These are phyloP conservation scores for Sitta europaea DNA, from an alignment of 2,113 vertebrate species.

Conservation along the genomic window DNA sequence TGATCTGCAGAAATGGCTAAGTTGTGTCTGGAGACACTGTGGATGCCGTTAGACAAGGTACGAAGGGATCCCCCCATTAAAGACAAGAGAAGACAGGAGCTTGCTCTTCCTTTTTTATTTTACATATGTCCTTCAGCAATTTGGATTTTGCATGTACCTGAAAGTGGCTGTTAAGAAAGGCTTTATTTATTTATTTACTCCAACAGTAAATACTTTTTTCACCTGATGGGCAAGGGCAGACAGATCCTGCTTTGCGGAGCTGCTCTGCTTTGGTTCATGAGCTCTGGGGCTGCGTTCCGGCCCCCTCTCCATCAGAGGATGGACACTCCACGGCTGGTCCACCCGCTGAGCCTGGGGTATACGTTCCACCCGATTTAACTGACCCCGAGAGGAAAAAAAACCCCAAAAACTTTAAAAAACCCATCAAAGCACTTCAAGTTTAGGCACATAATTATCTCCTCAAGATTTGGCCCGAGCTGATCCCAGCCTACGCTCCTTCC, in stretches of 20 bases:
- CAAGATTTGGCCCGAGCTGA: background rate
- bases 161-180: background rate
- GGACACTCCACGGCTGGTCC: background rate
- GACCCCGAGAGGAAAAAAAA: background rate
- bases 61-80: background rate
- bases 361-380: background rate
- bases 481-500: background rate
- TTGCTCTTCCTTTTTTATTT: background rate
- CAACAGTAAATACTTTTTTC: background rate
- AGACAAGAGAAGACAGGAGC: background rate
- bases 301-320: too few species aligned
- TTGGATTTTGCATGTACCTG: background rate
- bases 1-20: background rate
- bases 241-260: background rate
- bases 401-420: background rate
- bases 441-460: background rate
- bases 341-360: background rate
- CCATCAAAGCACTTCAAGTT: background rate
- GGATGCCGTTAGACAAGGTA: too few species aligned
- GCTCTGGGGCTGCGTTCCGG: background rate
- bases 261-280: background rate
- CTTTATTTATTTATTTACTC: background rate
- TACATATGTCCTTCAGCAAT: background rate
- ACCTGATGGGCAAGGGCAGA: background rate
- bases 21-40: background rate